These are phyloP conservation scores for Ceriagrion tenellum DNA, from an alignment of 2,888 invertebrate genomes.

Conservation along the genomic window DNA sequence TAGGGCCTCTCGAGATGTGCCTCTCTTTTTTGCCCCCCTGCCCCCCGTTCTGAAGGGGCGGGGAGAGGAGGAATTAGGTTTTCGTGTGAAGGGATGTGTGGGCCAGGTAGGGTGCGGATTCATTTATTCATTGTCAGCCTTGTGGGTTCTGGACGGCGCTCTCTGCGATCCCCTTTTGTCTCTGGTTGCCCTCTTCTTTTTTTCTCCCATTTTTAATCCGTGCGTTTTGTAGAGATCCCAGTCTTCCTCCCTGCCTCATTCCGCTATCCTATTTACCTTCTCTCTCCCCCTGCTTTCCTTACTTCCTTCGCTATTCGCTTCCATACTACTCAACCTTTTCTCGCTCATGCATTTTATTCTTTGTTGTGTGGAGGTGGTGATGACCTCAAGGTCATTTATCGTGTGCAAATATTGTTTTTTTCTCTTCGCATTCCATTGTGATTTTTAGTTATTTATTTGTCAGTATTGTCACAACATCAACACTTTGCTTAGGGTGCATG, in stretches of 20 bases:
- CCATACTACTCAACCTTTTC: neutral
- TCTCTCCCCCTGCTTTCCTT: neutral
- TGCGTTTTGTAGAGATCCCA: neutral
- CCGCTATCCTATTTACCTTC: neutral
- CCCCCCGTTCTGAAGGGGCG: neutral
- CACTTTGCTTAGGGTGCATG: too few relatives aligned
- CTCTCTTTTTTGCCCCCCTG: neutral
- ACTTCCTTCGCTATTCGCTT: neutral
- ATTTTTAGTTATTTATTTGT: too few relatives aligned
- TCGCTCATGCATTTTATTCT: too few relatives aligned
- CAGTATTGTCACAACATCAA: too few relatives aligned
- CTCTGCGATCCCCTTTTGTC: neutral
- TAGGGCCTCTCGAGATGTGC: neutral
- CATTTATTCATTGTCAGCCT: constrained; percentile 19
- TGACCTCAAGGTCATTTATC: too few relatives aligned
- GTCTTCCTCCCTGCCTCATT: neutral
- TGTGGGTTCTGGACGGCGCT: neutral
- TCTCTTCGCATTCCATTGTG: too few relatives aligned
- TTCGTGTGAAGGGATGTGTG: neutral
- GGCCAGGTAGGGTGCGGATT: constrained; percentile 15
- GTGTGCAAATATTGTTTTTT: too few relatives aligned
- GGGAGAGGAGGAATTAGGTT: neutral
- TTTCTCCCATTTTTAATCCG: neutral
- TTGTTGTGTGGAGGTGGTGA: too few relatives aligned
- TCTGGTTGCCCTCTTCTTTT: neutral